A percentile compares a stretch with the other conserved stretches of the same genome.
phyloP scores from a whole-genome alignment of 2,888 invertebrate species.

The Nycteola revayana region DNA sequence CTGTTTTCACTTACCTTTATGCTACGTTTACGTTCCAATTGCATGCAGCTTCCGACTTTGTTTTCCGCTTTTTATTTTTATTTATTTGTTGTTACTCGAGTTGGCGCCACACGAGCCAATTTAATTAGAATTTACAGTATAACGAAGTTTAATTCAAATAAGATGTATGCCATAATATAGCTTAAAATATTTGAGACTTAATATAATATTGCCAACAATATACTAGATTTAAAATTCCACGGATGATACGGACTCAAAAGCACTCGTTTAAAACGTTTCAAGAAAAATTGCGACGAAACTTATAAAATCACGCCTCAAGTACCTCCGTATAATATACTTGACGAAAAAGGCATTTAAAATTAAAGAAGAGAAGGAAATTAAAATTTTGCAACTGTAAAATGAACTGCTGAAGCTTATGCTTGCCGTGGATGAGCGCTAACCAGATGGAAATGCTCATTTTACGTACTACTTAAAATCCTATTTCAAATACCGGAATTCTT shows the following conservation, averaged over 20 bases:
- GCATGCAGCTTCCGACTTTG: slow-evolving; percentile 31
- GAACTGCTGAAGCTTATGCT: slow-evolving; percentile 48
- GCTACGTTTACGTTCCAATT: slow-evolving; percentile 47
- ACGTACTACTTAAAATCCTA: slow-evolving; percentile 18
- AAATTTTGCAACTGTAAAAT: slow-evolving; percentile 53
- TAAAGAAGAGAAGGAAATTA: slow-evolving; percentile 58
- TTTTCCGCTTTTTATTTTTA: slow-evolving; percentile 42
- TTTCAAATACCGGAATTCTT: slow-evolving; percentile 8
- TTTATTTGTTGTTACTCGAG: slow-evolving; percentile 37
- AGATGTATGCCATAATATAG: slow-evolving; percentile 25
- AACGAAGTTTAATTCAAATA: slow-evolving; percentile 29
- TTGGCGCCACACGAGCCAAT: slow-evolving; percentile 29
- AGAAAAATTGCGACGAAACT: slow-evolving; percentile 30
- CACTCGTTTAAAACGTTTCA: slow-evolving; percentile 5
- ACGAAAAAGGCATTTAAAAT: slow-evolving; percentile 50
- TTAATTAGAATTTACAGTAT: slow-evolving; percentile 37
- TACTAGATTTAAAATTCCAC: too few species aligned
- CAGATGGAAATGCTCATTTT: slow-evolving; percentile 25
- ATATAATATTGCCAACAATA: too few species aligned
- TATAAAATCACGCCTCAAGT: slow-evolving; percentile 44
- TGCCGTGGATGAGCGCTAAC: slow-evolving; percentile 38
- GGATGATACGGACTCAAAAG: too few species aligned
- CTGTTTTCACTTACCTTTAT: slow-evolving; percentile 47
- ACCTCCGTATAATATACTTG: slow-evolving; percentile 49
- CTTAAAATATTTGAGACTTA: too few species aligned